Evolutionary conservation across 2,888 invertebrate genomes (phyloP), one percentile per base, ranked within the genome.

Genomic region (Seira musarum): DNA sequence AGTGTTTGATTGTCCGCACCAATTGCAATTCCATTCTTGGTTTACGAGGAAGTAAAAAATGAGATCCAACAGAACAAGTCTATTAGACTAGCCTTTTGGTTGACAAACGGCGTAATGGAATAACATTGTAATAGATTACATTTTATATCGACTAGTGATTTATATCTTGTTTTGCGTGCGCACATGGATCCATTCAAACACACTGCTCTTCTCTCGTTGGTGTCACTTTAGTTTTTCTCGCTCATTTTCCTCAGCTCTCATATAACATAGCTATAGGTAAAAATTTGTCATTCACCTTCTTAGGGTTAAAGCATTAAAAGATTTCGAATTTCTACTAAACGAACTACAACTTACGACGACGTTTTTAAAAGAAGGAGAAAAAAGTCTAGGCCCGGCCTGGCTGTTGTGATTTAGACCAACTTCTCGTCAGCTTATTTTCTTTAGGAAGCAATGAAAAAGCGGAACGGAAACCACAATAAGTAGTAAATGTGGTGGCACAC

Each of bases 31-130:
- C 15, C 49, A n/a, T 60, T 60, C 22, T 60, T 60, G 10, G 60
- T 60, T 75, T 49, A 75, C 67, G 65, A 75, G 74, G 74, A 75
- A 75, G 67, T 75, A 21, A 76, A 64, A 66, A 76, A 35, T 69
- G 53, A 63, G 24, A 35, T 60, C 22, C 5, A 17, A 67, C 61
- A 67, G 6, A 67, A 60, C 67, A 74, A 74, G 66, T 66, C 61
- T 57, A 66, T 74, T 73, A 74, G 67, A 19, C 60, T 60, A 46
- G 17, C 17, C 30, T 17, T n/a, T 5, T n/a, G 3, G 13, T 30
- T 35, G 46, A 67, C 35, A 46, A 65, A 65, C 65, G 73, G 73
- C 49, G 25, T 72, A 72, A 72, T 72, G 64, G 72, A 72, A 73
- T 64, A 73, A 73, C 49, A 66, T 65, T 73, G 73, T 71, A 61